phyloP scores from a whole-genome alignment of 2,113 vertebrate species.

The Pseudorectes ferrugineus region DNA sequence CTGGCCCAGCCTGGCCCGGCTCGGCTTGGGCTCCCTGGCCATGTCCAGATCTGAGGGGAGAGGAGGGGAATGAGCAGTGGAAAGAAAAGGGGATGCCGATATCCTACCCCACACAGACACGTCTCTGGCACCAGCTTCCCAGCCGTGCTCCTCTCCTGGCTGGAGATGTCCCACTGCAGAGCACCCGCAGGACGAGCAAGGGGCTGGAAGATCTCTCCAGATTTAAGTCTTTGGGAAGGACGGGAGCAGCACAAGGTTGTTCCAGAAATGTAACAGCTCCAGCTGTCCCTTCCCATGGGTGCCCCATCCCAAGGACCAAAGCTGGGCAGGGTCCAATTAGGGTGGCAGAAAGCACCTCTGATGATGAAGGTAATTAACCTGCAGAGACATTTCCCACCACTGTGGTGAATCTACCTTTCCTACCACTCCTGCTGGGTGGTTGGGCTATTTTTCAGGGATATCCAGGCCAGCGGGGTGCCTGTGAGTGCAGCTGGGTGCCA shows the following conservation, averaged over 20 bases:
- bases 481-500: accelerated
- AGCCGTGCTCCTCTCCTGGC: accelerated
- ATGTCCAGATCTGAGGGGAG: slow-evolving; percentile 47
- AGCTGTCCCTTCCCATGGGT: not conserved
- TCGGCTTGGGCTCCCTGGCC: slow-evolving; percentile 21
- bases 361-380: not conserved
- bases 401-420: accelerated
- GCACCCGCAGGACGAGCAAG: accelerated
- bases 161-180: not conserved
- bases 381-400: not conserved
- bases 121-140: accelerated
- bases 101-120: accelerated
- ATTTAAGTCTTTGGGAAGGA: not conserved
- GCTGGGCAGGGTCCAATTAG: not conserved
- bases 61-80: not conserved
- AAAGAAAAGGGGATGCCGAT: not conserved
- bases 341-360: not conserved
- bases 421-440: not conserved
- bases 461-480: accelerated
- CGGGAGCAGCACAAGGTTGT: not conserved
- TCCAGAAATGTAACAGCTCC: accelerated
- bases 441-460: not conserved
- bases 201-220: not conserved
- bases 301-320: not conserved
- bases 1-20: slow-evolving; percentile 20